Evolutionary conservation across 2,113 vertebrate genomes (phyloP).

Genomic region (Platysternon megacephalum): DNA sequence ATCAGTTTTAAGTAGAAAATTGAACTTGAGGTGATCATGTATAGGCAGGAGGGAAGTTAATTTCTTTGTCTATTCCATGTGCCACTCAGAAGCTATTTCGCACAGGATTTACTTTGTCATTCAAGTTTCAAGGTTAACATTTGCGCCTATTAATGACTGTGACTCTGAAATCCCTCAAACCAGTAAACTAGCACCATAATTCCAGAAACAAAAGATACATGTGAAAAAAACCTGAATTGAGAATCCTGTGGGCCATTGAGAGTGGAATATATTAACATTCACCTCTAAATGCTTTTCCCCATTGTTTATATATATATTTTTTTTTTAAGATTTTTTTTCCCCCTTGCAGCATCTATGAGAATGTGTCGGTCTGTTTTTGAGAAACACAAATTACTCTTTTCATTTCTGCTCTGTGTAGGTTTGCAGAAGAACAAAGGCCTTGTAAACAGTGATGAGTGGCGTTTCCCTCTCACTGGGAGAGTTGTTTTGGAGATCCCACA

Average conservation of each 20-base stretch:
- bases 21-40: background rate
- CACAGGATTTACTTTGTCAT: conserved; percentile 65
- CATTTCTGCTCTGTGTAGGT: conserved; percentile 67
- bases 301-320: conserved; percentile 31
- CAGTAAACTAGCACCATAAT: conserved; percentile 66
- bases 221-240: conserved; percentile 66
- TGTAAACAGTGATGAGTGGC: conserved; percentile 68
- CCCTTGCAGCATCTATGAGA: conserved; percentile 61
- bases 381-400: conserved; percentile 72
- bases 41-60: conserved; percentile 33
- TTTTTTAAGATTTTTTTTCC: conserved; percentile 7
- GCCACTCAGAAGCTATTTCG: conserved; percentile 56
- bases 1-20: conserved; percentile 32
- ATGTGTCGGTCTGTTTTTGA: conserved; percentile 62
- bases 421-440: conserved; percentile 73
- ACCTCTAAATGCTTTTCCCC: conserved; percentile 31
- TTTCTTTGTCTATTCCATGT: conserved; percentile 28
- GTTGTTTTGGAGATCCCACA: conserved; percentile 50
- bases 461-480: conserved; percentile 62
- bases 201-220: conserved; percentile 64
- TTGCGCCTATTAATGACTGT: conserved; percentile 59
- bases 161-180: conserved; percentile 68
- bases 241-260: conserved; percentile 46
- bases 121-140: conserved; percentile 69
- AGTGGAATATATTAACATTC: conserved; percentile 68